phyloP scores from a whole-genome alignment of 2,888 invertebrate species.

The Leptothorax acervorum region DNA sequence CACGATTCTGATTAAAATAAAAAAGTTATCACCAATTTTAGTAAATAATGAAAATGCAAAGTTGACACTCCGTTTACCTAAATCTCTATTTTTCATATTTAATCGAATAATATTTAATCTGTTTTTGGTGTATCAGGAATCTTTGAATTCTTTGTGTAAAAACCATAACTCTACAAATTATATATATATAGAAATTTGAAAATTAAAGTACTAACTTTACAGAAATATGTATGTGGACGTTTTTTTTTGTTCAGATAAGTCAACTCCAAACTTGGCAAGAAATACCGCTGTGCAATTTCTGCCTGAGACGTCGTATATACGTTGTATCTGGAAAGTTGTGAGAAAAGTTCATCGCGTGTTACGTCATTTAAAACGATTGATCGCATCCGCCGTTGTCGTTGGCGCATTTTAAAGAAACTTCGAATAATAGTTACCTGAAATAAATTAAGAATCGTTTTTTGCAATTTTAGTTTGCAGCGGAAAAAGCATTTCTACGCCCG shows the following conservation, averaged over 20 bases:
- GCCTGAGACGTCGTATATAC: neutral
- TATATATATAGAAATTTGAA: no score
- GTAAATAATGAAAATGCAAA: neutral
- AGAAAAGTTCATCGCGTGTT: slow-evolving; percentile 19
- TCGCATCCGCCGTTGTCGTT: neutral
- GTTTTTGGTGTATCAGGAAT: neutral
- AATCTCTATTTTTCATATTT: neutral
- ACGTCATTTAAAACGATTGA: slow-evolving; percentile 15
- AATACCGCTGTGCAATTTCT: neutral
- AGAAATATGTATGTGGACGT: neutral
- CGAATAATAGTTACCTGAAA: neutral
- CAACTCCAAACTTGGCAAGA: slow-evolving; percentile 5
- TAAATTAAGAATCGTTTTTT: neutral
- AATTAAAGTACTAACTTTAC: neutral
- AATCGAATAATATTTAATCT: neutral
- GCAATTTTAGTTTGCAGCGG: neutral
- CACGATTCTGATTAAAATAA: neutral
- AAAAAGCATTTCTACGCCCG: neutral
- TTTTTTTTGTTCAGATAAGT: neutral
- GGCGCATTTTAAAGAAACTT: slow-evolving; percentile 8
- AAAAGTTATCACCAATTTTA: neutral
- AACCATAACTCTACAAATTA: no score
- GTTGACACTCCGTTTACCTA: neutral
- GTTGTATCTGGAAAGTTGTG: neutral
- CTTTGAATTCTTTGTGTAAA: no score